Base-by-base conservation (phyloP, 2,113 vertebrate genomes). In the Pollachius pollachius region DNA sequence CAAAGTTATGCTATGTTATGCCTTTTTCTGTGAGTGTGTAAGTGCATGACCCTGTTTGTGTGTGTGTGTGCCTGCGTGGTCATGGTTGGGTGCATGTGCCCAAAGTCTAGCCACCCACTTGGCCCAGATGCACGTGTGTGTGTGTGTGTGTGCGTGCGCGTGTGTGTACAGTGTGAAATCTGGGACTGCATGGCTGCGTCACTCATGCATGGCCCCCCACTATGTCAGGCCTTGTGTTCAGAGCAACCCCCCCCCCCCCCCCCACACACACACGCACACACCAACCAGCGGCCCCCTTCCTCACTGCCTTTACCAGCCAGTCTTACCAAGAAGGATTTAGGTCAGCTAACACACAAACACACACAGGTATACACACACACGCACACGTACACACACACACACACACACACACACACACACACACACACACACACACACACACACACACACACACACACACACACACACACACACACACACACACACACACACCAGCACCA, bases 151-250 rank as follows among this genome's bases (percentile, higher is more conserved):
- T 56, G 68, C 48, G 69, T 27, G 82, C 69, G 73, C 83, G 85
- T 83, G 81, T 89, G 77, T 75, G 81, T 75, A 75, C 86, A 82
- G 79, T 87, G 89, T 88, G 84, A 88, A 90, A 91, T 91, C 79
- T 87, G 83, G 82, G 87, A 81, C 88, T 86, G 64, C 81, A 79
- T 86, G 64, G 83, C 79, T 64, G 67, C 85, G 81, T 88, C 74
- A 70, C 76, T 91, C 89, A 84, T 85, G 80, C 89, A 78, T 90
- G 89, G 89, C 89, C 85, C 62, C 81, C 73, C 77, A 72, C 89
- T 81, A 65, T 84, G 87, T 88, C 68, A 78, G 83, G 75, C 64
- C 81, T 71, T 86, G 87, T 88, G 84, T 88, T 87, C 74, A 74
- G 77, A 75, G 72, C n/a, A 82, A 84, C 87, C 84, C 83, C 87